Conservation (phyloP, 1,140 invertebrate genomes). For the Propsilocerus akamusi region DNA sequence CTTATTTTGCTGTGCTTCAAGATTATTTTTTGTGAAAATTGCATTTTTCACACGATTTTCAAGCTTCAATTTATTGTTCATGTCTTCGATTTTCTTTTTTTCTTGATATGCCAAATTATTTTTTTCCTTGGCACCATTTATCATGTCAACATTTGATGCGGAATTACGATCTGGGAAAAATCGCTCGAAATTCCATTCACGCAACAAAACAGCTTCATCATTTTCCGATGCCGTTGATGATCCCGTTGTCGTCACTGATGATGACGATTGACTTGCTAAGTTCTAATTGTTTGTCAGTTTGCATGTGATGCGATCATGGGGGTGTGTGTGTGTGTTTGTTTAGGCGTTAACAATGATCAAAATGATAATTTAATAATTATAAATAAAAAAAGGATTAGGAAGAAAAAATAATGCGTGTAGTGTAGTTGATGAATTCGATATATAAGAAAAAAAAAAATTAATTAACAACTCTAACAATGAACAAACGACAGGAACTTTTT, state of each 20-base stretch:
- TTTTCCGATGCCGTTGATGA: conserved; percentile 26
- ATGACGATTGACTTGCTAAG: background rate
- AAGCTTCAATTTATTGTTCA: conserved; percentile 6
- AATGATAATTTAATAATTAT: too few species aligned
- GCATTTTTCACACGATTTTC: conserved; percentile 7
- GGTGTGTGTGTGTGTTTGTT: too few species aligned
- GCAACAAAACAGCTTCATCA: conserved; percentile 51
- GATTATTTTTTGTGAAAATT: conserved; percentile 5
- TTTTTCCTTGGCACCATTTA: background rate
- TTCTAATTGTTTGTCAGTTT: too few species aligned
- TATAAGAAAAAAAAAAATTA: too few species aligned
- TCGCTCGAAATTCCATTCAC: conserved; percentile 66
- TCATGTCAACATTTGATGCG: conserved; percentile 20
- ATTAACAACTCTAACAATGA: too few species aligned
- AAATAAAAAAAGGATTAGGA: too few species aligned
- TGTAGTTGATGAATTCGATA: too few species aligned
- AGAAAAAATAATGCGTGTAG: too few species aligned
- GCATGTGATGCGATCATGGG: too few species aligned
- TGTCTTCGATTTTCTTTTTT: conserved; percentile 5
- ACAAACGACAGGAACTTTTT: too few species aligned
- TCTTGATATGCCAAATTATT: background rate
- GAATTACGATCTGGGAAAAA: conserved; percentile 44
- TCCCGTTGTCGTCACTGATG: background rate
- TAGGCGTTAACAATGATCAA: too few species aligned
- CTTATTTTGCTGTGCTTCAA: conserved; percentile 17